These are phyloP conservation scores for Callopanchax toddi DNA, from an alignment of 2,113 vertebrate species.

Conservation along the genomic window DNA sequence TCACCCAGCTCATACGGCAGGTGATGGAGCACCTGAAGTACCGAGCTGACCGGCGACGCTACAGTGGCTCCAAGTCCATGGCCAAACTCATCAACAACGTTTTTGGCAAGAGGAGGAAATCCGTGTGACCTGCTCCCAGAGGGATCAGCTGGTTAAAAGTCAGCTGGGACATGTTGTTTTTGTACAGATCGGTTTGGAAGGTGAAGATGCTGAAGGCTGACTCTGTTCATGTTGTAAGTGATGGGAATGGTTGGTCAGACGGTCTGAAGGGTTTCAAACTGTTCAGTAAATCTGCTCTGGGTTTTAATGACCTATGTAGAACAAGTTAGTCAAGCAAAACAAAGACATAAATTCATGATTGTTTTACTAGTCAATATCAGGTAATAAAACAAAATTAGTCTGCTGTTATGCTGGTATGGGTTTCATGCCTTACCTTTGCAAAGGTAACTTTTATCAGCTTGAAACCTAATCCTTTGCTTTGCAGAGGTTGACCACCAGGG, in stretches of 20 bases:
- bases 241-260: no score
- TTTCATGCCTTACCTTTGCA: no score
- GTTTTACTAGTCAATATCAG: no score
- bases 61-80: constrained; percentile 83
- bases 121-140: constrained; percentile 63
- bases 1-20: constrained; percentile 78
- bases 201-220: background rate
- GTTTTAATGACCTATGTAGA: no score
- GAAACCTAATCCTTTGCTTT: no score
- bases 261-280: background rate
- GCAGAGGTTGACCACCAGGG: no score
- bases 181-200: background rate
- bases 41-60: constrained; percentile 73
- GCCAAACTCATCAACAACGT: constrained; percentile 83
- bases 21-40: constrained; percentile 78
- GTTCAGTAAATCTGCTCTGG: background rate
- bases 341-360: no score
- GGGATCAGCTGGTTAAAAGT: background rate
- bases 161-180: background rate
- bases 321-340: no score
- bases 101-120: constrained; percentile 83
- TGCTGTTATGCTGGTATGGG: no score
- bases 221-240: background rate
- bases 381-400: no score
- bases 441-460: no score